phyloP scores from a whole-genome alignment of 2,113 vertebrate species.

The Meles meles region DNA sequence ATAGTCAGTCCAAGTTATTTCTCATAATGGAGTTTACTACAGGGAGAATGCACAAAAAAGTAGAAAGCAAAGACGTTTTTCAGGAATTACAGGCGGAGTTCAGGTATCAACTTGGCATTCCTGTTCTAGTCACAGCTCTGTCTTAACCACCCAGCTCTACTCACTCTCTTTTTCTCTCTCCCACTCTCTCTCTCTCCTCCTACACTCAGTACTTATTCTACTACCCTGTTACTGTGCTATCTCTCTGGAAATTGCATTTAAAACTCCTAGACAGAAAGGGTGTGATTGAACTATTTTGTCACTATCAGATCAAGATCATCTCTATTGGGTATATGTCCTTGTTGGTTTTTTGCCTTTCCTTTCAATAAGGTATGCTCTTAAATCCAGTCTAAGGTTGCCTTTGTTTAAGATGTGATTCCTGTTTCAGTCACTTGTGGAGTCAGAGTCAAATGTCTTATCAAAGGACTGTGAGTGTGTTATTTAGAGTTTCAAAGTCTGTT shows the following conservation, averaged over 20 bases:
- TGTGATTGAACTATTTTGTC: background rate
- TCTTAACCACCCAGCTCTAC: too few relatives aligned
- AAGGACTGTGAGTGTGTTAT: background rate
- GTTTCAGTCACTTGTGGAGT: background rate
- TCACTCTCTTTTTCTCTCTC: background rate
- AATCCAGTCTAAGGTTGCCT: background rate
- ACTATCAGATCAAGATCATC: too few relatives aligned
- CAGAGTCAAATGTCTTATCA: background rate
- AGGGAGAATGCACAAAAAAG: background rate
- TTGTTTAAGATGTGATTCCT: background rate
- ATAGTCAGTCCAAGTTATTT: background rate
- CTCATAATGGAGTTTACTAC: background rate
- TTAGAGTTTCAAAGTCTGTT: background rate
- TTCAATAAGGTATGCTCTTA: background rate
- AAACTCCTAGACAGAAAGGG: background rate
- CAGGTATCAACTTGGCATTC: background rate
- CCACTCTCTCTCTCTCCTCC: too few relatives aligned
- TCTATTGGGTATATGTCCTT: background rate
- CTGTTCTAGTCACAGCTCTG: rapidly evolving
- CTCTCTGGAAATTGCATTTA: background rate
- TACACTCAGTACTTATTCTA: background rate
- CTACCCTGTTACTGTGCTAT: background rate
- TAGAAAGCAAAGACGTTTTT: background rate
- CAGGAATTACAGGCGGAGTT: background rate
- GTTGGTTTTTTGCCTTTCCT: background rate